Conservation (phyloP, 2,888 invertebrate genomes). For the Coelopa pilipes region DNA sequence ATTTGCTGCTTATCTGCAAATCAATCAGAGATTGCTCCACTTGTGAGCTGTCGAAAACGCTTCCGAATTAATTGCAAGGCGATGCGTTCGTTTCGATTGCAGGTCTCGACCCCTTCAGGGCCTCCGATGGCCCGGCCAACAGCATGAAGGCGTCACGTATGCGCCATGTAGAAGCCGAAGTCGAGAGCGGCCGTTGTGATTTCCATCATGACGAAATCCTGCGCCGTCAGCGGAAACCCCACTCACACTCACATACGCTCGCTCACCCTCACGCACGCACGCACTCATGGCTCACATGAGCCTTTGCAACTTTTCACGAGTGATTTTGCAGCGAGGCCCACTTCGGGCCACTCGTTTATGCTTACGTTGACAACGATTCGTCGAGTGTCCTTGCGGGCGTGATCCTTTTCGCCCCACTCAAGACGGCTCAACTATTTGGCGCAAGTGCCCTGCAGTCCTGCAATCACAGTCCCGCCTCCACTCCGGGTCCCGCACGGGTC, state of each 20-base stretch:
- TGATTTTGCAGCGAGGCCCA: conserved; percentile 14
- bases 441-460: not conserved
- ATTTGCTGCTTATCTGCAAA: too few species aligned
- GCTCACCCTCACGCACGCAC: not conserved
- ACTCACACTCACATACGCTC: not conserved
- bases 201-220: conserved; percentile 1
- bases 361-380: conserved; percentile 14
- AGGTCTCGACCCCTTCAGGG: too few species aligned
- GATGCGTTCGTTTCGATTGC: too few species aligned
- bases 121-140: too few species aligned
- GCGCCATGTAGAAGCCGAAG: not conserved
- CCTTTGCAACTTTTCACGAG: not conserved
- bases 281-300: not conserved
- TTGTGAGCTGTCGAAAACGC: too few species aligned
- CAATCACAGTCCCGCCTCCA: not conserved
- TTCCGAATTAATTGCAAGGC: too few species aligned
- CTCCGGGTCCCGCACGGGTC: too few species aligned
- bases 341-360: not conserved
- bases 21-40: too few species aligned
- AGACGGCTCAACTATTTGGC: conserved; percentile 17
- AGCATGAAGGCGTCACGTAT: not conserved
- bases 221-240: not conserved
- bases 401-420: not conserved
- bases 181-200: not conserved
- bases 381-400: not conserved